Conservation (phyloP, 2,888 invertebrate species). For the Plagodis dolabraria region DNA sequence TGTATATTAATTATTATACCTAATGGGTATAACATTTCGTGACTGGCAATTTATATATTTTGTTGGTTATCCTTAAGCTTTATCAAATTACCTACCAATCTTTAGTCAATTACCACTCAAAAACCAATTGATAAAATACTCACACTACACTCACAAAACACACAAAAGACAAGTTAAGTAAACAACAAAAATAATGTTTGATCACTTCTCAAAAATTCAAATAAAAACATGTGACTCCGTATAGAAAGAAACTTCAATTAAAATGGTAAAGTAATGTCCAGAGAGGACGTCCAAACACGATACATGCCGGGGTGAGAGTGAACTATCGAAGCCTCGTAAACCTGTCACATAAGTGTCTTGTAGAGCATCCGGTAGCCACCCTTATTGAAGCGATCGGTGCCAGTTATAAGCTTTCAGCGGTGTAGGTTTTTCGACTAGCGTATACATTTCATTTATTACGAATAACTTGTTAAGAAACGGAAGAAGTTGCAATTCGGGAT, state of each 20-base stretch:
- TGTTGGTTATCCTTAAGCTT: too few relatives aligned
- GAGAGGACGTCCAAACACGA: conserved; percentile 55
- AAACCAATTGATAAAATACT: conserved; percentile 5
- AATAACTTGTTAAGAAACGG: too few relatives aligned
- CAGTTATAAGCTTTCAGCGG: conserved; percentile 5
- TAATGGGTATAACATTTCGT: too few relatives aligned
- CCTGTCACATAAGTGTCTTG: conserved; percentile 16
- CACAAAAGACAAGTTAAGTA: not conserved
- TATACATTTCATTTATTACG: too few relatives aligned
- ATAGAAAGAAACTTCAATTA: not conserved
- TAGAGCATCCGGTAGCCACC: conserved; percentile 16
- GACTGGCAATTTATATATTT: too few relatives aligned
- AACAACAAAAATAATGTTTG: not conserved
- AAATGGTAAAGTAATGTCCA: not conserved
- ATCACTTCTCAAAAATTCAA: conserved; percentile 7
- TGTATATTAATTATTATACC: too few relatives aligned
- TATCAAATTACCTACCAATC: too few relatives aligned
- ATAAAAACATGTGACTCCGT: not conserved
- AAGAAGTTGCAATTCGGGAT: too few relatives aligned
- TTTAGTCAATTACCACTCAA: too few relatives aligned
- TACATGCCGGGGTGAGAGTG: conserved; percentile 65
- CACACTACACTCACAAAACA: conserved; percentile 16
- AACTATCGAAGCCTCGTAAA: conserved; percentile 45
- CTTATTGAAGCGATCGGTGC: conserved; percentile 9
- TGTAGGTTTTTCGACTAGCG: too few relatives aligned